Base-by-base conservation (phyloP, 2,113 vertebrate genomes). In the Chlamydotis undulata region DNA sequence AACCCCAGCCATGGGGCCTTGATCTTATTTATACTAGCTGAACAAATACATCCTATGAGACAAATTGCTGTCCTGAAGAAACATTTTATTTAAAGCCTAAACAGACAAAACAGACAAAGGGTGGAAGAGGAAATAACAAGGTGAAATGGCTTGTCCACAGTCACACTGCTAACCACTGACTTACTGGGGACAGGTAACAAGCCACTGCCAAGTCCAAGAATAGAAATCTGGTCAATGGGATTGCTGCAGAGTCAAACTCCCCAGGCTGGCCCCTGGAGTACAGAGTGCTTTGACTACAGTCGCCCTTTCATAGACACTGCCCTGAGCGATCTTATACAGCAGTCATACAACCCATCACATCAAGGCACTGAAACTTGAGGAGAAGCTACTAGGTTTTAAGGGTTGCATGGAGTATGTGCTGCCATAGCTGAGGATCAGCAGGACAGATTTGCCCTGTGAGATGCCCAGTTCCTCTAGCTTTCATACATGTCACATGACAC, bases 11-110 rank as follows among this genome's bases (percentile, higher is more conserved):
- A 91, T 35, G 69, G 77, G 91, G 49, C 83, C 95, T 93, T 95
- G 89, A 93, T 96, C 94, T 94, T 96, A 92, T 96, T 94, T 95
- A 80, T 84, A 87, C 86, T 93, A 93, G 90, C 94, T 92, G 90
- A 96, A 92, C 77, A 91, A 94, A 96, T 71, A 89, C 22, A 88
- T 93, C 80, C 86, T 89, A 26, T 89, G 69, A 94, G 96, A 96
- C 92, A 87, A 94, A 80, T 65, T 7, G 7, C 86, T 93, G 80
- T 96, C 89, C 83, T 89, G 70, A 92, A 89, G 92, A 92, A 83
- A 83, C 52, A 56, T 81, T 90, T 81, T 71, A 74, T 89, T 94
- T 94, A 92, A 56, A 90, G 65, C 57, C 90, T 93, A 81, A 94
- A 71, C 31, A 53, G 77, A 68, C 43, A 71, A 86, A 90, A 65